Conservation (phyloP, 1,140 invertebrate genomes). For the Teleopsis dalmanni region DNA sequence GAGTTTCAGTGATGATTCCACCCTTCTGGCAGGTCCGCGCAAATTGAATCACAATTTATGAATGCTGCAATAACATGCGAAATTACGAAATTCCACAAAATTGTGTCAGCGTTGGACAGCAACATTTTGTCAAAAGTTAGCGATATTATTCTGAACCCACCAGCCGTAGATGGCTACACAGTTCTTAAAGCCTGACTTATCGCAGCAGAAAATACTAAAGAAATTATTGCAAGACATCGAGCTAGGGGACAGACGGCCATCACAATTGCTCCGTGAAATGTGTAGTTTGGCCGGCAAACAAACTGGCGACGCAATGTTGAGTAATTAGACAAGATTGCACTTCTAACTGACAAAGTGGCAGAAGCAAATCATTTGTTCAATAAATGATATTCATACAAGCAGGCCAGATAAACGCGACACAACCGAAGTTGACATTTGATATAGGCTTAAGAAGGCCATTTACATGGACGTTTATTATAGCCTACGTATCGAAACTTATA, state of each 20-base stretch:
- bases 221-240: slow-evolving; percentile 21
- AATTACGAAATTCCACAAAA: background rate
- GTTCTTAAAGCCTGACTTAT: background rate
- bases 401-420: slow-evolving; percentile 35
- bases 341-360: background rate
- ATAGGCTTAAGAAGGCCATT: slow-evolving; percentile 30
- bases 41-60: slow-evolving; percentile 15
- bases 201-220: slow-evolving; percentile 13
- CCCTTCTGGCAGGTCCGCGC: slow-evolving; percentile 14
- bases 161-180: slow-evolving; percentile 10
- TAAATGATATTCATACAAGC: slow-evolving; percentile 16
- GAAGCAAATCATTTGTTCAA: background rate
- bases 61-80: background rate
- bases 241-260: slow-evolving; percentile 21
- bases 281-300: slow-evolving; percentile 2
- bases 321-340: slow-evolving; percentile 17
- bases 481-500: slow-evolving; percentile 35
- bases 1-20: slow-evolving; percentile 6
- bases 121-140: slow-evolving; percentile 6
- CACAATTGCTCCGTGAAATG: slow-evolving; percentile 18
- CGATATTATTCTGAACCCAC: slow-evolving; percentile 13
- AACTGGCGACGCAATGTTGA: slow-evolving; percentile 2
- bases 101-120: slow-evolving; percentile 3
- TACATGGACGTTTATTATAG: slow-evolving; percentile 38
- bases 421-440: slow-evolving; percentile 16